Evolutionary conservation across 2,113 vertebrate genomes (phyloP), one percentile per base, ranked within the genome.

Genomic region (Ctenodactylus gundi): DNA sequence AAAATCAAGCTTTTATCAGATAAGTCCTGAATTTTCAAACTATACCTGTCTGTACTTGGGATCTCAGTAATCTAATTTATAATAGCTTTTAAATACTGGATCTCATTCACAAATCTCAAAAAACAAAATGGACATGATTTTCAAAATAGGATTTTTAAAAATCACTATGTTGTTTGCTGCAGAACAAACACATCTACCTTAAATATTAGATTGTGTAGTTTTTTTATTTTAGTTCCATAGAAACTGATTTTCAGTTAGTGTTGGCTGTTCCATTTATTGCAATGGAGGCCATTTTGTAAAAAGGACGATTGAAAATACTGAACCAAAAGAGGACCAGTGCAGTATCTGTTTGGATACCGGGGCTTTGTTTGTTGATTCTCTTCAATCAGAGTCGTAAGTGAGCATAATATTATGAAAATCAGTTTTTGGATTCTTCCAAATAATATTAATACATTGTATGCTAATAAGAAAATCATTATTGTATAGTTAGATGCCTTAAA

Each of bases 261-360:
- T 67, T 83, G 34, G 53, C 88, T 64, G 58, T 36, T 88, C 72
- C 31, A 25, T 4, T 64, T 77, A n/a, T 83, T 81, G 80, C 68
- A 85, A 3, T 39, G 93, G 96, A 95, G 58, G 95, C 96, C 96
- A 93, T 97, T 97, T 96, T 97, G 96, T 88, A 36, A 39, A 89
- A 96, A 93, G 92, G 91, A 29, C 44, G 64, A 6, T 64, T 44
- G 73, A 80, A 36, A 85, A 51, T 70, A 29, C 41, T 82, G 62
- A 65, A 27, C 78, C 92, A 34, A 9, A 27, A 53, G 58, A 67
- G 36, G 21, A 34, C 36, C 36, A 9, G 57, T 68, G 77, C 20
- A 39, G 4, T 51, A 29, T 27, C 75, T 83, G 1, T n/a, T 57
- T 51, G 55, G 18, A 49, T 27, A 5, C 27, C 13, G 0, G 51